Percentiles rank a stretch among this genome's conserved stretches.
Conservation (phyloP, 2,797 vertebrate genomes). For the Botia almorhae region DNA sequence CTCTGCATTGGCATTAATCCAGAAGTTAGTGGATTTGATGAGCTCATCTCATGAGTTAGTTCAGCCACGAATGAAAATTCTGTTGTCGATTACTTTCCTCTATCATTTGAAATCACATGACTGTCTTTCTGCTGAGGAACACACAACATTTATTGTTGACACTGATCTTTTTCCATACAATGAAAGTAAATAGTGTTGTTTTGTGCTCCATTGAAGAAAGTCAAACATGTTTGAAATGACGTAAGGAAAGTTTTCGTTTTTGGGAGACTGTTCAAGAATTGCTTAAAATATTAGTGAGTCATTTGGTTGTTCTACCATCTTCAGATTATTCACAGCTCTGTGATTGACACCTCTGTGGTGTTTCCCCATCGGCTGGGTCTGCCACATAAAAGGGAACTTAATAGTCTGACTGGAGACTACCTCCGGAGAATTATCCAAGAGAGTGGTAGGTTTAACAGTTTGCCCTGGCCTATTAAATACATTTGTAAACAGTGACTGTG, state of each 20-base stretch:
- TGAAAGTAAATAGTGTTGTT: no score
- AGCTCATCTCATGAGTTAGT: no score
- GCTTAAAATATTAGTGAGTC: not conserved
- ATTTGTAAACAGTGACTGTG: conserved; percentile 33
- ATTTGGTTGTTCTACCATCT: conserved; percentile 56
- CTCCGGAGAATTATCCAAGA: conserved; percentile 82
- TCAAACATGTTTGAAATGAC: no score
- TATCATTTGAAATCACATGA: no score
- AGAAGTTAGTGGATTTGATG: no score
- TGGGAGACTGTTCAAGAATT: not conserved
- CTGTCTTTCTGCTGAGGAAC: no score
- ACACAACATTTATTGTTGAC: no score
- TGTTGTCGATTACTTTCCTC: no score
- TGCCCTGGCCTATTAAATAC: conserved; percentile 42
- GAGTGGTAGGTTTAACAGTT: conserved; percentile 76
- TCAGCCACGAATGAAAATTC: no score
- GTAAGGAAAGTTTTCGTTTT: no score
- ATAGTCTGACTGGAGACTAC: conserved; percentile 78
- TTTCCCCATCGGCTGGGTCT: conserved; percentile 83
- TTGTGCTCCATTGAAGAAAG: no score
- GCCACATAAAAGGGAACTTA: conserved; percentile 80
- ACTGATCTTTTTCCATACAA: no score
- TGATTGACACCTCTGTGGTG: conserved; percentile 80
- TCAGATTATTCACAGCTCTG: conserved; percentile 79
- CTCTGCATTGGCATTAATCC: conserved; percentile 10